Base-by-base conservation (phyloP, 2,888 invertebrate species). In the Coenonympha arcania region DNA sequence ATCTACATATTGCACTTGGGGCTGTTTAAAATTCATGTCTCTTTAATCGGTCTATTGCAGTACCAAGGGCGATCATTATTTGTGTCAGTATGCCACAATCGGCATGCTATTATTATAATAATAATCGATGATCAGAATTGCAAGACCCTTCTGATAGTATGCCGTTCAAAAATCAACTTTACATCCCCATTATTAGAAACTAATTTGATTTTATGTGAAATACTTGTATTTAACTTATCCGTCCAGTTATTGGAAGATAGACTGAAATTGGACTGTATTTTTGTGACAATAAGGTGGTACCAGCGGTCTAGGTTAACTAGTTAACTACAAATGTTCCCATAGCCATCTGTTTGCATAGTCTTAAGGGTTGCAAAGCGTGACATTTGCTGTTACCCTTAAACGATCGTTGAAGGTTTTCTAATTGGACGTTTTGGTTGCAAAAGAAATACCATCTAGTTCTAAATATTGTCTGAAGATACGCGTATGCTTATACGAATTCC, bases 361-460 rank as follows among this genome's bases (percentile, higher is more conserved):
- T 71, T 69, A 66, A 72, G 69, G 71, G 69, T 65, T 55, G 59
- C 52, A 70, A 60, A 59, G 58, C 71, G 66, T 74, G 73, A 79
- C 80, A 81, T 82, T 81, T 79, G 76, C 74, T 64, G 60, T 63
- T 64, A 64, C 69, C 67, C 70, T 73, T 74, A 75, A 79, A 71
- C 65, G 67, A 55, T 66, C 60, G 61, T 71, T 75, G 66, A 76
- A 70, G 62, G 69, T 61, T 69, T 69, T 76, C 73, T 70, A 71
- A 79, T 76, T 68, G 59, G 59, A 55, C 52, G 59, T 65, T 69
- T 64, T 62, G 56, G 56, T 58, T 59, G 55, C 63, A 54, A 48
- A 47, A 50, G 39, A 50, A 46, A 48, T 48, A 39, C 11, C n/a
- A n/a, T n/a, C 16, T 43, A 24, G 37, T 39, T 22, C 22, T 8